phyloP scores from a whole-genome alignment of 2,797 vertebrate species.

The Melopsittacus undulatus region DNA sequence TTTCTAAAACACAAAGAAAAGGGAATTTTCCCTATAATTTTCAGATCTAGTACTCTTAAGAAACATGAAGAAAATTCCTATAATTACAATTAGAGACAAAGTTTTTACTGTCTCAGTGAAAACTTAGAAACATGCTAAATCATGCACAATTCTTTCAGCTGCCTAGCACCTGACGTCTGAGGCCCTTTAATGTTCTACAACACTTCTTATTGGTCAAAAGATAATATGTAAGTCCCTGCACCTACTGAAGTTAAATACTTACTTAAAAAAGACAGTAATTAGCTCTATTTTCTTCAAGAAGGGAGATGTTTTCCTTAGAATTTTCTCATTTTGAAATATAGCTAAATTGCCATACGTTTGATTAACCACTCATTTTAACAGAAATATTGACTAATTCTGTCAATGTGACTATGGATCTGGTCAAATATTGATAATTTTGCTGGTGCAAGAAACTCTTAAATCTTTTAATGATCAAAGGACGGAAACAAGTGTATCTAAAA shows the following conservation, averaged over 20 bases:
- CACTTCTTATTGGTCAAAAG: not conserved
- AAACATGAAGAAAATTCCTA: not conserved
- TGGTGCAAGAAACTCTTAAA: not conserved
- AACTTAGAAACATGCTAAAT: not conserved
- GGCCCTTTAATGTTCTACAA: not conserved
- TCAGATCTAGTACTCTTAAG: not conserved
- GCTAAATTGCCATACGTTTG: not conserved
- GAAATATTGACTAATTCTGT: constrained; percentile 2
- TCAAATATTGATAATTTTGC: not conserved
- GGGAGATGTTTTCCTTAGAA: not conserved
- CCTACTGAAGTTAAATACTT: not conserved
- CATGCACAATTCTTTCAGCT: not conserved
- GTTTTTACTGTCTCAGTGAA: not conserved
- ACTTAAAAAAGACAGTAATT: not conserved
- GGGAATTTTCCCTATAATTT: not conserved
- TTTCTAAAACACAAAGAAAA: not conserved
- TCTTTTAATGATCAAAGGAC: not conserved
- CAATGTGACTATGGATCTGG: not conserved
- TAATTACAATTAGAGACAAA: not conserved
- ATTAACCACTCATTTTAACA: not conserved
- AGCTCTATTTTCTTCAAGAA: not conserved
- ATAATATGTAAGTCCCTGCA: not conserved
- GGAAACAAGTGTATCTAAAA: not conserved
- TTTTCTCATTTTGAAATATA: not conserved
- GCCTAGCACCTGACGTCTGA: not conserved